Percentiles rank a stretch among this genome's conserved stretches.
Conservation (phyloP, 2,113 vertebrate species). For the Mola mola region DNA sequence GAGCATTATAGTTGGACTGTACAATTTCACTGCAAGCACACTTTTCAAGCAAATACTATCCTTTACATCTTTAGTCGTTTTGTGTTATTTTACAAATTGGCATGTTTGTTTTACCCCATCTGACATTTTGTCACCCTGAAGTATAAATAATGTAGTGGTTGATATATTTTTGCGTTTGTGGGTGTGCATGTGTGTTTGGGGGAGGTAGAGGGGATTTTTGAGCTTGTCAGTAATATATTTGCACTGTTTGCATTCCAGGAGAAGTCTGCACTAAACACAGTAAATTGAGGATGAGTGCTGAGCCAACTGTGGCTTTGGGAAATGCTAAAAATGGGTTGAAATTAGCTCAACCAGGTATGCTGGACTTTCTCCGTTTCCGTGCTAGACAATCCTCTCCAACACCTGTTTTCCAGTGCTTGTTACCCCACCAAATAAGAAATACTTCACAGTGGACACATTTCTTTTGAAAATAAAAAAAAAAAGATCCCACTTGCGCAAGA, state of each 20-base stretch:
- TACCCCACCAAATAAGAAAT: conserved; percentile 48
- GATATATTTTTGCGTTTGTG: conserved; percentile 17
- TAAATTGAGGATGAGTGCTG: conserved; percentile 72
- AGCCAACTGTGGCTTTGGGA: conserved; percentile 53
- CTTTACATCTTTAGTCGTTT: conserved; percentile 16
- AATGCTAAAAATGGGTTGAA: conserved; percentile 72
- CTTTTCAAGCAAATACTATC: conserved; percentile 22
- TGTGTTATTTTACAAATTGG: conserved; percentile 3
- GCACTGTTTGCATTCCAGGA: conserved; percentile 76
- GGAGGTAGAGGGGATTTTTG: conserved; percentile 50
- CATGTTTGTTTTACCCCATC: conserved; percentile 1
- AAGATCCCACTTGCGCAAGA: conserved; percentile 27
- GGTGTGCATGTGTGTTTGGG: conserved; percentile 28
- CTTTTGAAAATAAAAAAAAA: conserved; percentile 30
- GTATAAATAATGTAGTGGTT: conserved; percentile 17
- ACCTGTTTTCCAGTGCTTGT: conserved; percentile 58
- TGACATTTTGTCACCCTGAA: conserved; percentile 7
- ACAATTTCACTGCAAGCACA: conserved; percentile 14
- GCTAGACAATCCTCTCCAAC: conserved; percentile 23
- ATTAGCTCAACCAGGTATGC: conserved; percentile 38
- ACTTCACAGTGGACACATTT: conserved; percentile 26
- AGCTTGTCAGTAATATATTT: conserved; percentile 76
- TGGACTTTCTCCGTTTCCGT: conserved; percentile 62
- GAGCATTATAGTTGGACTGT: background rate
- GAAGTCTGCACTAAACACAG: conserved; percentile 75